Percentiles rank a stretch among this genome's conserved stretches.
Conservation (phyloP, 1,140 invertebrate genomes). For the Meloidogyne exigua region DNA sequence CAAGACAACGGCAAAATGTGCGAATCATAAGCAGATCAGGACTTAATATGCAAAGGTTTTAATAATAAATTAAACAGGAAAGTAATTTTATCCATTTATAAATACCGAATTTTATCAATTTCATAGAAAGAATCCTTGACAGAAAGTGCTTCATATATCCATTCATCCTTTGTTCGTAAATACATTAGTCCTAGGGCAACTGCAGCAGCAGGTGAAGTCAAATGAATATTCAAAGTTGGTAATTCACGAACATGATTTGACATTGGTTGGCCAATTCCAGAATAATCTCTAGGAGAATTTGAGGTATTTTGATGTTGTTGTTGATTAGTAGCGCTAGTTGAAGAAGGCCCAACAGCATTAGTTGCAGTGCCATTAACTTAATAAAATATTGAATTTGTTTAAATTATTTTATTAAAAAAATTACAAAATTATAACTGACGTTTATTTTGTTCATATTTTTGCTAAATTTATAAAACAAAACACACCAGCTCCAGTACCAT, state of each 20-base stretch:
- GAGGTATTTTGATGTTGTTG: slow-evolving; percentile 6
- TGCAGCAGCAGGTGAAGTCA: slow-evolving; percentile 41
- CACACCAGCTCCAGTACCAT: slow-evolving; percentile 2
- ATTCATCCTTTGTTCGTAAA: slow-evolving; percentile 31
- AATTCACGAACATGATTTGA: slow-evolving; percentile 44
- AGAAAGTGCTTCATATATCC: slow-evolving; percentile 28
- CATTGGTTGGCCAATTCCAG: slow-evolving; percentile 24
- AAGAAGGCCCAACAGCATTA: not conserved
- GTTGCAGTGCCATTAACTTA: not conserved
- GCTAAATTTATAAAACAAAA: not conserved
- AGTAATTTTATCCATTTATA: not conserved
- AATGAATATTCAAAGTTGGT: slow-evolving; percentile 34
- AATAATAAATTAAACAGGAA: too few species aligned
- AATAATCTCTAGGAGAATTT: not conserved
- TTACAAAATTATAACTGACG: too few species aligned
- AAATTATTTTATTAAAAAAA: too few species aligned
- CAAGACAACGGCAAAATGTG: slow-evolving; percentile 29
- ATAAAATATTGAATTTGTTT: not conserved
- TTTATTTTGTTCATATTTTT: too few species aligned
- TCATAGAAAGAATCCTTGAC: slow-evolving; percentile 38
- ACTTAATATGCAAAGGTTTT: slow-evolving; percentile 25
- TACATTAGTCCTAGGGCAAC: slow-evolving; percentile 41
- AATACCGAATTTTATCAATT: slow-evolving; percentile 39
- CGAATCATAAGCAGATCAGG: slow-evolving; percentile 43
- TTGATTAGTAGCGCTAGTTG: not conserved